phyloP scores from a whole-genome alignment of 2,797 vertebrate species.

The Gastrophryne carolinensis region DNA sequence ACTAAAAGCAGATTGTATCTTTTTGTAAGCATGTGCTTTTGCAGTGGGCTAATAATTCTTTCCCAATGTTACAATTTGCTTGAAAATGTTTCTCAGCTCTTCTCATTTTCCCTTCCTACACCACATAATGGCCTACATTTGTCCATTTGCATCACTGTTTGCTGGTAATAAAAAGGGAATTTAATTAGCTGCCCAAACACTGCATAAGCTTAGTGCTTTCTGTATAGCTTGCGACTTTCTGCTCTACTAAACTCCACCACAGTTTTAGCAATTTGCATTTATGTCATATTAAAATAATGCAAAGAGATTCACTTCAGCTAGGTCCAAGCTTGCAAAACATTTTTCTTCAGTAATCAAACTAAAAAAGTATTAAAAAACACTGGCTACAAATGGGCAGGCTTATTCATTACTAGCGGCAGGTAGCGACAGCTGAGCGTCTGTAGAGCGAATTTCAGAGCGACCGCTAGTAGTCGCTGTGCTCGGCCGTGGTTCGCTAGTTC shows the following conservation, averaged over 20 bases:
- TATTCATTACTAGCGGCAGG: too few relatives aligned
- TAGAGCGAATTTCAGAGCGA: too few relatives aligned
- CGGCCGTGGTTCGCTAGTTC: too few relatives aligned
- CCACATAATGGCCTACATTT: neutral
- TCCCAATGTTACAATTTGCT: conserved; percentile 43
- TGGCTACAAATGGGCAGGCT: too few relatives aligned
- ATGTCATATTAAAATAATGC: conserved; percentile 43
- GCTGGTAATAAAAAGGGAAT: neutral
- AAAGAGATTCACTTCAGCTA: neutral
- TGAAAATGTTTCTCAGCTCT: neutral
- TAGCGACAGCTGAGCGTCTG: too few relatives aligned
- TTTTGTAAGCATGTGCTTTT: neutral
- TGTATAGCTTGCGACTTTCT: conserved; percentile 56
- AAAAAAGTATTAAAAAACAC: too few relatives aligned
- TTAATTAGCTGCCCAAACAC: neutral
- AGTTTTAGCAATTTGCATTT: conserved; percentile 58
- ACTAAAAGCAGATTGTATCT: neutral
- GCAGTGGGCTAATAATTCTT: conserved; percentile 12
- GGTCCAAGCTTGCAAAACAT: neutral
- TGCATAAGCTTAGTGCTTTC: conserved; percentile 20
- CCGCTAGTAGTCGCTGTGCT: too few relatives aligned
- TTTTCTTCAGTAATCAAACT: too few relatives aligned
- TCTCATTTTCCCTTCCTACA: conserved; percentile 1
- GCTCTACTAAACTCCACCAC: conserved; percentile 58
- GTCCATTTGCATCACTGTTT: neutral